Evolutionary conservation across 2,797 vertebrate species (phyloP).

Genomic region (Rhodeus uyekii): DNA sequence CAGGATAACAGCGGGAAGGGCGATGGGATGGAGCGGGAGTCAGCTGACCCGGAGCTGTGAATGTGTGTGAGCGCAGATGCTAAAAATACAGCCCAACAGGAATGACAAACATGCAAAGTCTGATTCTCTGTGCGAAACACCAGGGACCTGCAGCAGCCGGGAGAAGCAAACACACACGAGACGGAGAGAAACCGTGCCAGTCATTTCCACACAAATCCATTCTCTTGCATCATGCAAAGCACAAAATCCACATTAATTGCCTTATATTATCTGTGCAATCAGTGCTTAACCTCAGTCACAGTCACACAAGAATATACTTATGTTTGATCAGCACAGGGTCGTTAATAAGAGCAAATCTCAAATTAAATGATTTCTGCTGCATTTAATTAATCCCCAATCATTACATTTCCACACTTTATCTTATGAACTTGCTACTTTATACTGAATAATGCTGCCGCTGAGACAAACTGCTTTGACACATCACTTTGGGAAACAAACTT

Average conservation of each 20-base stretch:
- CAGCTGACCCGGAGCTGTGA: slow-evolving; percentile 49
- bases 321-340: too few relatives aligned
- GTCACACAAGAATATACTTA: too few relatives aligned
- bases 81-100: slow-evolving; percentile 56
- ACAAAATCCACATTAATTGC: not conserved
- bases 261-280: not conserved
- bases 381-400: not conserved
- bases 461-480: too few relatives aligned
- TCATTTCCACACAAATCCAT: not conserved
- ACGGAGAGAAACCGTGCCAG: too few relatives aligned
- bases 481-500: too few relatives aligned
- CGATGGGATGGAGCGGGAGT: slow-evolving; percentile 30
- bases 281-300: not conserved
- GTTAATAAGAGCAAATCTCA: not conserved
- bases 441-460: too few relatives aligned
- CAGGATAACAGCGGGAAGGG: not conserved
- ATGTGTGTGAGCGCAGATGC: slow-evolving; percentile 48
- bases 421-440: too few relatives aligned
- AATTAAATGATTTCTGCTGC: not conserved
- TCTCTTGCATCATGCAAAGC: slow-evolving; percentile 23
- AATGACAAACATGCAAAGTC: slow-evolving; percentile 49
- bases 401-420: not conserved
- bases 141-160: slow-evolving; percentile 5
- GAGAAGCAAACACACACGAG: too few relatives aligned
- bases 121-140: slow-evolving; percentile 30